Percentiles rank a stretch among this genome's conserved stretches.
These are phyloP conservation scores for Tachycineta bicolor DNA, from an alignment of 2,113 vertebrate genomes.

Conservation along the genomic window DNA sequence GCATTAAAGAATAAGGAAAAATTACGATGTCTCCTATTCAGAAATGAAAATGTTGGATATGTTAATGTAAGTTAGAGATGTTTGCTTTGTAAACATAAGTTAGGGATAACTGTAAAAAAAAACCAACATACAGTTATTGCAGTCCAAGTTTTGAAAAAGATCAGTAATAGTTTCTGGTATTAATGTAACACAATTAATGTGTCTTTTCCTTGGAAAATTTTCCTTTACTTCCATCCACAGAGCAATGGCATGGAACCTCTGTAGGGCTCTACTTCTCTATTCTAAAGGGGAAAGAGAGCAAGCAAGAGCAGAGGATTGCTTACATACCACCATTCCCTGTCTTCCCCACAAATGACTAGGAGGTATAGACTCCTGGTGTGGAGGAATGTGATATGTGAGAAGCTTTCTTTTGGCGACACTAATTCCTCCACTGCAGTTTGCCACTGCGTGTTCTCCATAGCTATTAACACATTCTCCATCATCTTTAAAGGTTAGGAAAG, in stretches of 20 bases:
- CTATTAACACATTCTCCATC: background rate
- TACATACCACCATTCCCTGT: background rate
- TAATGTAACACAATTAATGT: background rate
- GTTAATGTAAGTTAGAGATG: background rate
- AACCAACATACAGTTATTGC: background rate
- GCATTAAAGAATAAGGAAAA: background rate
- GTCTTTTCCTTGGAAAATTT: background rate
- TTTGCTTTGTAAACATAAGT: background rate
- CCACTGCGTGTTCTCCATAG: background rate
- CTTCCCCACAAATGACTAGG: background rate
- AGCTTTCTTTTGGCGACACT: background rate
- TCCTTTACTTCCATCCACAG: background rate
- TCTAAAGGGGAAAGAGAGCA: background rate
- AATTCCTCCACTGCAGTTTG: background rate
- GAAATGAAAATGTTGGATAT: background rate
- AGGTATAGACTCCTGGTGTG: fast-evolving
- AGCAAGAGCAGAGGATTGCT: background rate
- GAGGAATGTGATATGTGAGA: background rate
- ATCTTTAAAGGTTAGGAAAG: background rate
- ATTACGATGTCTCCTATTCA: background rate
- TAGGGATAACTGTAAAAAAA: background rate
- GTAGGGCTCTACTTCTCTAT: background rate
- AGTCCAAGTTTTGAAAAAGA: background rate
- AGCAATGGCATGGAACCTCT: fast-evolving
- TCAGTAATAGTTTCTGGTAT: background rate